Percentiles rank a stretch among this genome's conserved stretches.
phyloP scores from a whole-genome alignment of 2,888 invertebrate species.

The Dascillus cervinus region DNA sequence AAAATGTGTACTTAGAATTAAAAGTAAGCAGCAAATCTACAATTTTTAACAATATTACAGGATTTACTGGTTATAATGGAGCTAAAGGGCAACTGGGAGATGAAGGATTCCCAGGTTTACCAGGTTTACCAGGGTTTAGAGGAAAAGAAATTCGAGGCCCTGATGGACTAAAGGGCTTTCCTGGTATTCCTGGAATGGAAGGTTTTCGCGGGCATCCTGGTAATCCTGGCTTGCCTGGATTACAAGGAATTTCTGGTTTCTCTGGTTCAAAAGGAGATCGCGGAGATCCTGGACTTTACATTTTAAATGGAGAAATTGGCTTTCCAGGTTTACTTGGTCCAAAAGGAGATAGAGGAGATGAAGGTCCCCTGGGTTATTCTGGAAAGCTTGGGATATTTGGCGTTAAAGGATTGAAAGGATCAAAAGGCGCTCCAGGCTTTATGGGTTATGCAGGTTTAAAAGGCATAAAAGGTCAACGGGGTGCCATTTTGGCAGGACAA shows the following conservation, averaged over 20 bases:
- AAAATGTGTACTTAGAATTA: slow-evolving; percentile 1
- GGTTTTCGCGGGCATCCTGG: slow-evolving; percentile 54
- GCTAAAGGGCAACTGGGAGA: slow-evolving; percentile 49
- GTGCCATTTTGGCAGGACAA: slow-evolving; percentile 29
- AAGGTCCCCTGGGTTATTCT: slow-evolving; percentile 37
- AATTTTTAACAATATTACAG: slow-evolving; percentile 9
- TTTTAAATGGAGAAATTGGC: slow-evolving; percentile 45
- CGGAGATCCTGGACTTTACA: slow-evolving; percentile 49
- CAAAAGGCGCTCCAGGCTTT: slow-evolving; percentile 38
- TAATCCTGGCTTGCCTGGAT: slow-evolving; percentile 28
- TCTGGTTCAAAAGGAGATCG: slow-evolving; percentile 47
- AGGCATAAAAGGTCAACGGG: slow-evolving; percentile 33
- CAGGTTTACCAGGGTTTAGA: slow-evolving; percentile 37
- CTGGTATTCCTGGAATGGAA: slow-evolving; percentile 56
- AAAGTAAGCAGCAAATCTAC: too few species aligned
- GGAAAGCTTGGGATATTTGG: slow-evolving; percentile 34
- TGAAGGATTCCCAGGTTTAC: slow-evolving; percentile 46
- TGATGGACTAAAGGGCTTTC: slow-evolving; percentile 58
- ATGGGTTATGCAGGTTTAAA: slow-evolving; percentile 22
- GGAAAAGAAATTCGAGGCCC: slow-evolving; percentile 44
- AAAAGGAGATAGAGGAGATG: slow-evolving; percentile 38
- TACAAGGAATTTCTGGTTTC: slow-evolving; percentile 28
- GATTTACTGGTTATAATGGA: slow-evolving; percentile 42
- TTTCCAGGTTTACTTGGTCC: slow-evolving; percentile 33
- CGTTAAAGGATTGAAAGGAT: slow-evolving; percentile 31